Evolutionary conservation across 1,140 invertebrate species (phyloP).

Genomic region (Zaprionus taronus): DNA sequence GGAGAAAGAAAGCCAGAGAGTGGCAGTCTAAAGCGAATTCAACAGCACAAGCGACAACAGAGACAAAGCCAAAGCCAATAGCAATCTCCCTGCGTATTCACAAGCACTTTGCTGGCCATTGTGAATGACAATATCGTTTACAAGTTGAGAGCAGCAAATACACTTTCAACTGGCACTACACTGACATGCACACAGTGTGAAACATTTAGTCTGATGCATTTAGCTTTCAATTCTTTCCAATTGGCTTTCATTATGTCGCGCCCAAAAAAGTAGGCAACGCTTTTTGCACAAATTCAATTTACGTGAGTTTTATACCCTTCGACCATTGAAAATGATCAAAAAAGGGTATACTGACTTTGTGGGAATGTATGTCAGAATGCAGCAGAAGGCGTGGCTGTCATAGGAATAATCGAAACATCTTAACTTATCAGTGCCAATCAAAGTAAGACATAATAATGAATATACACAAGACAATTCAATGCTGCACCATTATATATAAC

Average conservation of each 20-base stretch:
- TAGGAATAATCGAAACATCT: no score
- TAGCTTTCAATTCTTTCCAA: neutral
- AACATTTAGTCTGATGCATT: neutral
- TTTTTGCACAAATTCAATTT: conserved; percentile 10
- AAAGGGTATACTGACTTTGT: no score
- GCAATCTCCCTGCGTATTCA: conserved; percentile 5
- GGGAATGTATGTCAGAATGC: no score
- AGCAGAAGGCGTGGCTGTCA: no score
- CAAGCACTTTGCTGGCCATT: conserved; percentile 37
- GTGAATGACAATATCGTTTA: conserved; percentile 58
- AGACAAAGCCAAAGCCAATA: conserved; percentile 19
- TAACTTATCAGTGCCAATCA: no score
- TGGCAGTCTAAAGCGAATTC: neutral
- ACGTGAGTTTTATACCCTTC: neutral
- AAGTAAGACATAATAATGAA: no score
- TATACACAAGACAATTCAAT: no score
- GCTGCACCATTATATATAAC: no score
- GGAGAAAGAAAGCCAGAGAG: conserved; percentile 17
- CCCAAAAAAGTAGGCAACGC: conserved; percentile 57
- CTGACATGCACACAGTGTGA: neutral
- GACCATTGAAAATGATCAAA: no score
- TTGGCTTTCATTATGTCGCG: conserved; percentile 3
- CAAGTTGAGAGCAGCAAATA: conserved; percentile 28
- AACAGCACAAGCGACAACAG: neutral
- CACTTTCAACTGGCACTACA: neutral